phyloP scores from a whole-genome alignment of 1,140 invertebrate species.

The Pogonomyrmex barbatus region DNA sequence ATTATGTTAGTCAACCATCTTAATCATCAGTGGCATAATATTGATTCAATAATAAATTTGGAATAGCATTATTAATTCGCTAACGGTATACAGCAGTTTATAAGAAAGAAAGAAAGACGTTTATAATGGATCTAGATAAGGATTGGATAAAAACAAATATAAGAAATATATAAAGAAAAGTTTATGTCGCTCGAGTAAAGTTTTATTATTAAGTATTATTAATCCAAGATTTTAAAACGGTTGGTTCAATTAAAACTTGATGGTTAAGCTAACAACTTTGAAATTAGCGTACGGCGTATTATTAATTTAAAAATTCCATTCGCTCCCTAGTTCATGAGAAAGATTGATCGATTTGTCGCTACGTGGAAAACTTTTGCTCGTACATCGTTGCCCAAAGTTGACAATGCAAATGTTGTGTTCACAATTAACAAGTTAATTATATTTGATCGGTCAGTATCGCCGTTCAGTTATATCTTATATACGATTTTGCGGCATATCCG shows the following conservation, averaged over 20 bases:
- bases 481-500: background rate
- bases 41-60: slow-evolving; percentile 13
- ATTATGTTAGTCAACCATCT: background rate
- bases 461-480: slow-evolving; percentile 1
- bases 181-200: background rate
- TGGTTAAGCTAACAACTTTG: background rate
- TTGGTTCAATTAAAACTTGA: slow-evolving; percentile 14
- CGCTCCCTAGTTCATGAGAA: background rate
- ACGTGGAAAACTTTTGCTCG: background rate
- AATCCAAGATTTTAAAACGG: slow-evolving; percentile 23
- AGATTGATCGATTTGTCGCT: slow-evolving; percentile 26
- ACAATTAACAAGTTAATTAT: slow-evolving; percentile 62
- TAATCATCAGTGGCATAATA: background rate
- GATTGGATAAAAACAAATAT: background rate
- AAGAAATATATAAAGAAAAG: background rate
- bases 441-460: slow-evolving; percentile 32
- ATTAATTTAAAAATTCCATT: slow-evolving; percentile 37
- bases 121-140: background rate
- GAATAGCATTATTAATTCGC: background rate
- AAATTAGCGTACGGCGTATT: slow-evolving; percentile 13
- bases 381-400: slow-evolving; percentile 34
- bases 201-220: slow-evolving; percentile 8
- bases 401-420: slow-evolving; percentile 55
- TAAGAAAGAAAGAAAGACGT: background rate
- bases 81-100: background rate